Evolutionary conservation across 2,113 vertebrate genomes (phyloP), one percentile per base, ranked within the genome.

Genomic region (Gallinago media): DNA sequence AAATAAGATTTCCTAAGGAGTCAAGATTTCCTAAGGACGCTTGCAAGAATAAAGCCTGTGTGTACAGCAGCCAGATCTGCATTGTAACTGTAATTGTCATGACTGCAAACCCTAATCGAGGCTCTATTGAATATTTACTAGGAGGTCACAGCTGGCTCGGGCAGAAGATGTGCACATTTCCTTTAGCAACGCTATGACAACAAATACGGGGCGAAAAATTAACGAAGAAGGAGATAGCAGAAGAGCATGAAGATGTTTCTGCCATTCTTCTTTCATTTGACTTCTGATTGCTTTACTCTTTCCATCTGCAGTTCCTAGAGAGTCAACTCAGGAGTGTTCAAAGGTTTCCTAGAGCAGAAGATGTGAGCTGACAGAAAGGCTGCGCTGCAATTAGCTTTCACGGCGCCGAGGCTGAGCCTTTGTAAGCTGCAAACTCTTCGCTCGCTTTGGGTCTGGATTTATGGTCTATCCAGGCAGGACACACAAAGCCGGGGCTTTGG

Each of bases 61-160:
- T 63, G 77, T n/a, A 40, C 49, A 84, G 73, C 65, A 83, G 21
- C 49, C 86, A 85, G 74, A 88, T 80, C 62, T 83, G 76, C 73
- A 74, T 15, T 52, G 84, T 44, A 66, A 72, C 55, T 84, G 42
- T 79, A 94, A 94, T 50, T 92, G 85, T 84, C 85, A 90, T 18
- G 2, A 88, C 13, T 83, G 87, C 78, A 91, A 85, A 93, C 92
- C 73, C 95, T 94, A 88, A 94, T 94, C 95, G 59, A 59, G 78
- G 46, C 63, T 94, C 68, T 89, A 59, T 27, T 92, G 88, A 94
- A 84, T 96, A 96, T 95, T 94, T 95, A 94, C 86, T 91, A 89
- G 91, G 32, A 94, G 93, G 85, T 87, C 93, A 96, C 85, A 92
- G 88, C 94, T 94, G 86, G 84, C 74, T 59, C 72, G 79, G 90